Conservation (phyloP, 2,888 invertebrate species). For the Monopis laevigella region DNA sequence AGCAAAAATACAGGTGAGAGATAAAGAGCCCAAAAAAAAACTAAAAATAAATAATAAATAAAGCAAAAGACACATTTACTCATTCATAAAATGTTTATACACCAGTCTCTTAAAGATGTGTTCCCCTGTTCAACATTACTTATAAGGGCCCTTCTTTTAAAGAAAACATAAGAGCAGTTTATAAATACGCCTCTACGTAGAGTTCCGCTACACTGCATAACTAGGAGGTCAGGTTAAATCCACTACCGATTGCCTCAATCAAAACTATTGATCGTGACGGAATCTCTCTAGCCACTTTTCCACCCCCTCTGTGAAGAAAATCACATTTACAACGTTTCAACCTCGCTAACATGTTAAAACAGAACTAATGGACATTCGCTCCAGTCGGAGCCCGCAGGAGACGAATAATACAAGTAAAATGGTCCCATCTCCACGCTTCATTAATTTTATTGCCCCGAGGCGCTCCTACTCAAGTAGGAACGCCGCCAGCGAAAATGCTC, state of each 20-base stretch:
- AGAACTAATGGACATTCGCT: slow-evolving; percentile 69
- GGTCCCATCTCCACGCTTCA: slow-evolving; percentile 68
- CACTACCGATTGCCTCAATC: slow-evolving; percentile 6
- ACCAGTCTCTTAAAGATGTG: too few relatives aligned
- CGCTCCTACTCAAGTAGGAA: slow-evolving; percentile 50
- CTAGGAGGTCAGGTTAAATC: slow-evolving; percentile 11
- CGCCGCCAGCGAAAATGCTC: slow-evolving; percentile 57
- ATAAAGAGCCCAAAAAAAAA: too few relatives aligned
- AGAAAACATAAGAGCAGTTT: too few relatives aligned
- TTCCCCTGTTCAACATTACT: too few relatives aligned
- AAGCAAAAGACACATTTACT: too few relatives aligned
- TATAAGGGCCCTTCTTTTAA: too few relatives aligned
- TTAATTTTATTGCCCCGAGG: slow-evolving; percentile 66
- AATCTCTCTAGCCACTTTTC: slow-evolving; percentile 56
- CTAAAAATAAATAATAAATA: too few relatives aligned
- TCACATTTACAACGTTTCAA: slow-evolving; percentile 67
- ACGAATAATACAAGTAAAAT: slow-evolving; percentile 68
- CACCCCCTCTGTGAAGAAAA: slow-evolving; percentile 62
- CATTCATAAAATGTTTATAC: too few relatives aligned
- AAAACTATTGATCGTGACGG: slow-evolving; percentile 40
- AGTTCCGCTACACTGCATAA: slow-evolving; percentile 5
- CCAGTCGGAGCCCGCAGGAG: slow-evolving; percentile 64
- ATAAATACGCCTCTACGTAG: not conserved
- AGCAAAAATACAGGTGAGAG: too few relatives aligned
- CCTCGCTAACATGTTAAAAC: slow-evolving; percentile 68